A percentile compares a stretch with the other conserved stretches of the same genome.
phyloP scores from a whole-genome alignment of 1,140 invertebrate species.

The Wasmannia auropunctata region DNA sequence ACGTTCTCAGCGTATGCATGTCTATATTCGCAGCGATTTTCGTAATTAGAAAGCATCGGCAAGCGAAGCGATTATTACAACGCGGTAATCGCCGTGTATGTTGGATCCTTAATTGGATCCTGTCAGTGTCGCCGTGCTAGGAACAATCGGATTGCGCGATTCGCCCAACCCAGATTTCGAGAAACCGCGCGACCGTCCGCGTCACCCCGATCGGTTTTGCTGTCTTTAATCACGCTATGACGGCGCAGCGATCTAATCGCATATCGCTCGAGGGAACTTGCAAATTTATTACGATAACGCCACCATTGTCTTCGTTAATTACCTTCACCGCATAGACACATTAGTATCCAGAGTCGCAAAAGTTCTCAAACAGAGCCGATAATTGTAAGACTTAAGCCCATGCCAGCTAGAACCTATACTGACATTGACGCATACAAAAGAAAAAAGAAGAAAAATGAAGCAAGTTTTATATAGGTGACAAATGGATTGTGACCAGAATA shows the following conservation, averaged over 20 bases:
- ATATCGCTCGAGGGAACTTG: neutral
- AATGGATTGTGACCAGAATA: neutral
- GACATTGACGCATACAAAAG: neutral
- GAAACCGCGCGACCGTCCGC: slow-evolving; percentile 13
- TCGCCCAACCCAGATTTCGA: slow-evolving; percentile 56
- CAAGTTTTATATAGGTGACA: neutral
- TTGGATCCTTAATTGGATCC: slow-evolving; percentile 41
- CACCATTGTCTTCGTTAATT: slow-evolving; percentile 42
- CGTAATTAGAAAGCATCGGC: slow-evolving; percentile 58
- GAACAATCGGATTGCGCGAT: slow-evolving; percentile 61
- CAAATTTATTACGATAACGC: slow-evolving; percentile 42
- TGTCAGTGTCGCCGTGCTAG: neutral
- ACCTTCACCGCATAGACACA: neutral
- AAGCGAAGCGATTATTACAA: slow-evolving; percentile 25
- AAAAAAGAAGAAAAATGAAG: neutral
- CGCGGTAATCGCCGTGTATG: slow-evolving; percentile 48
- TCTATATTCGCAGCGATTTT: slow-evolving; percentile 2
- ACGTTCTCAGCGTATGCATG: neutral
- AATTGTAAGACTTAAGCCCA: neutral
- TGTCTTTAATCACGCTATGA: slow-evolving; percentile 28
- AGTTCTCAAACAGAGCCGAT: neutral
- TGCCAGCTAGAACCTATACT: neutral
- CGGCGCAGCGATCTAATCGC: slow-evolving; percentile 29
- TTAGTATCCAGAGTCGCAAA: neutral
- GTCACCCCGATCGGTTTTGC: neutral